Conservation (phyloP, 2,888 invertebrate genomes). For the Plebejus argus region DNA sequence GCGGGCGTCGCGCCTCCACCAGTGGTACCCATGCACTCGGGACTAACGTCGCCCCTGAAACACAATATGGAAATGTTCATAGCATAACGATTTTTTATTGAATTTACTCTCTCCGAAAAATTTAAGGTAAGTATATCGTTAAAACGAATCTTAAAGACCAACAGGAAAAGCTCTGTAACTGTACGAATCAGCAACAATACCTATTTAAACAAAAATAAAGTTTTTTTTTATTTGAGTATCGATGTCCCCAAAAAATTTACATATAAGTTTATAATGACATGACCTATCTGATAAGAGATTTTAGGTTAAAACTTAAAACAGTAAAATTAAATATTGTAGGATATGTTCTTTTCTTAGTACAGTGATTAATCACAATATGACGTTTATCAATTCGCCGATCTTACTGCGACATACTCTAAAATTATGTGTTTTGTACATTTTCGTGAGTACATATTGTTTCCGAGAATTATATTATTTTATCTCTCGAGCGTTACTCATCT, state of each 20-base stretch:
- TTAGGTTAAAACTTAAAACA: slow-evolving; percentile 1
- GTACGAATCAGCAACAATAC: too few species aligned
- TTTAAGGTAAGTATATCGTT: too few species aligned
- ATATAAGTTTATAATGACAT: background rate
- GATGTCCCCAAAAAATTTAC: background rate
- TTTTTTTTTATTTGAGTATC: background rate
- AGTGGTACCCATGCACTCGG: slow-evolving; percentile 50
- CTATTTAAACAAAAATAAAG: too few species aligned
- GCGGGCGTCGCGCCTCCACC: slow-evolving; percentile 40
- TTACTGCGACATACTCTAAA: slow-evolving; percentile 7
- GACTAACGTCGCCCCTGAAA: slow-evolving; percentile 37
- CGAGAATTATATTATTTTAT: background rate
- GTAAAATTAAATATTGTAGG: background rate
- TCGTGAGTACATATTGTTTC: background rate
- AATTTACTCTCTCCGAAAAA: background rate
- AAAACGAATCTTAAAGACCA: too few species aligned
- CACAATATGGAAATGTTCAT: background rate
- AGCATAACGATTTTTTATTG: background rate
- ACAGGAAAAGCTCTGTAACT: too few species aligned
- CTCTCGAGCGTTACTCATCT: background rate
- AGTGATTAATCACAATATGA: background rate
- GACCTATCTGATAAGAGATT: background rate
- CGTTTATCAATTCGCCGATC: background rate
- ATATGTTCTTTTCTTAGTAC: background rate
- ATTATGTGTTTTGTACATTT: background rate